Base-by-base conservation (phyloP, 2,113 vertebrate genomes). In the Nothobranchius furzeri region DNA sequence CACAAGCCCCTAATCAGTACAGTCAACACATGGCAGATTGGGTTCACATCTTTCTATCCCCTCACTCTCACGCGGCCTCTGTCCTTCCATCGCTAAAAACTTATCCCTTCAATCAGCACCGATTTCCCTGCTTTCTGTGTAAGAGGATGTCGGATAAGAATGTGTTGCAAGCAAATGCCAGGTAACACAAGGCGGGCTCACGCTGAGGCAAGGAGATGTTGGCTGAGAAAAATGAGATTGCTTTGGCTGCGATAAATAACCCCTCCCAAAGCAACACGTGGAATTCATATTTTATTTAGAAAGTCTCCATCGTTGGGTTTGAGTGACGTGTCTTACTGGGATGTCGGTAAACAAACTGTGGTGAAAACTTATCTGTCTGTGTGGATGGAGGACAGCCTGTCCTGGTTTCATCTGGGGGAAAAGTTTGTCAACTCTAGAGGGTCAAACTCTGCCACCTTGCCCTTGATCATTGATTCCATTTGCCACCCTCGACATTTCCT, bases 1-100 rank as follows among this genome's bases (percentile, higher is more conserved):
- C 79, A 61, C 83, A 85, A 87, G 83, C 83, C 78, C 73, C 86
- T 86, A 84, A 89, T 91, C 87, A 90, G 85, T 79, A 85, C 82
- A 82, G 88, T 91, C 88, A 88, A 91, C 90, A 91, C 80, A 62
- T 65, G 57, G 75, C 64, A 91, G 87, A 90, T 89, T 90, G 89
- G 87, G 83, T 89, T 88, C 85, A 87, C 76, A 84, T 86, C 78
- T 67, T 70, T 69, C 58, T 64, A 2, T 4, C 40, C 67, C 68
- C 55, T 50, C 6, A 42, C 59, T 76, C 71, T 70, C 15, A 7
- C 57, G 60, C 72, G 63, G 60, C 49, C 46, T 73, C 84, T 73
- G 59, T 82, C 76, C 83, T 67, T 68, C 78, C 64, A 71, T 72
- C 65, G 60, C 64, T 68, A 73, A 68, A 67, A 78, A 79, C 61